phyloP scores from a whole-genome alignment of 2,797 vertebrate species.

The Clamator glandarius region DNA sequence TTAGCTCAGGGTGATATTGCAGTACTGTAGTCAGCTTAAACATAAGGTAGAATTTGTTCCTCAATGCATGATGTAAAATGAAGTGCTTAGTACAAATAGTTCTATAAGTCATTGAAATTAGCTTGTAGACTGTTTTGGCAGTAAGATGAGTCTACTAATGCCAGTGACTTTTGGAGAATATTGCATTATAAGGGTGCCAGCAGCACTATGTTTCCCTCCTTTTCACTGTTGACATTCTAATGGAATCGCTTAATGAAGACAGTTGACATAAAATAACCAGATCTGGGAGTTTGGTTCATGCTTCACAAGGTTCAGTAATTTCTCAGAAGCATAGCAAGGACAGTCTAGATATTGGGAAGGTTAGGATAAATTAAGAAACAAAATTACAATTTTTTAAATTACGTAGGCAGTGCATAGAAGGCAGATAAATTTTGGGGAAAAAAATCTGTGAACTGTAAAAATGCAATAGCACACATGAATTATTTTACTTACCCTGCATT shows the following conservation, averaged over 20 bases:
- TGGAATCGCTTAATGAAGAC: background rate
- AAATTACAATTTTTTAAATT: background rate
- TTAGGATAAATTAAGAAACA: background rate
- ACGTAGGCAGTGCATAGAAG: background rate
- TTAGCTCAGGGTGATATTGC: background rate
- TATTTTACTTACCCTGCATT: background rate
- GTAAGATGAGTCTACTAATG: background rate
- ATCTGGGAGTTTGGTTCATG: background rate
- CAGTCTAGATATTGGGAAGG: background rate
- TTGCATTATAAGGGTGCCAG: background rate
- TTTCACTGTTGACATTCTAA: background rate
- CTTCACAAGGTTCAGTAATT: background rate
- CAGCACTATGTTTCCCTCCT: background rate
- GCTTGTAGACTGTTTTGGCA: background rate
- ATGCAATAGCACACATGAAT: background rate
- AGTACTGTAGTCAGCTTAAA: background rate
- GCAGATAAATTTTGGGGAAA: background rate
- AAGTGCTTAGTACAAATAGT: background rate
- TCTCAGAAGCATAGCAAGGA: background rate
- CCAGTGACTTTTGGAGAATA: background rate
- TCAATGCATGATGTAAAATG: background rate
- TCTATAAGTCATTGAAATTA: background rate
- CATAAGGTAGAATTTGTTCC: background rate
- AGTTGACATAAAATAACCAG: background rate
- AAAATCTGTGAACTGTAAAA: background rate